A percentile compares a stretch with the other conserved stretches of the same genome.
phyloP scores from a whole-genome alignment of 2,888 invertebrate species.

The Mamestra brassicae region DNA sequence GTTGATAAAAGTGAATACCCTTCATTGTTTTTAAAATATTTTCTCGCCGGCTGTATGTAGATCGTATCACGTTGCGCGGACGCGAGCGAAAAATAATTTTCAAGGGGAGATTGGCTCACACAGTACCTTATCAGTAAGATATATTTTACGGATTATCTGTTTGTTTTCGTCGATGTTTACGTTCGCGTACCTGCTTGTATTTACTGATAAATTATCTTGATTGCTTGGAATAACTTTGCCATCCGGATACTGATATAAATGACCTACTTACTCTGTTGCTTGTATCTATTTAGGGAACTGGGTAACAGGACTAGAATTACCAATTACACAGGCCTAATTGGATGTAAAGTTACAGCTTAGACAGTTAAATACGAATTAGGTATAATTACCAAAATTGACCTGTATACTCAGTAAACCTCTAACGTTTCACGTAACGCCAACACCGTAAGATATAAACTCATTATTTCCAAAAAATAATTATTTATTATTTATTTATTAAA shows the following conservation, averaged over 20 bases:
- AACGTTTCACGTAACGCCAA: background rate
- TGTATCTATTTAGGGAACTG: conserved; percentile 22
- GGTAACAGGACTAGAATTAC: conserved; percentile 26
- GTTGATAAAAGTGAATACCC: conserved; percentile 88
- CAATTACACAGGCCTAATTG: conserved; percentile 32
- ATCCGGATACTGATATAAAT: conserved; percentile 15
- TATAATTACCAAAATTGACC: conserved; percentile 12
- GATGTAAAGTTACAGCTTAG: conserved; percentile 7
- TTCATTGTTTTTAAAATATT: conserved; percentile 88
- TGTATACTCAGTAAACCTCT: background rate
- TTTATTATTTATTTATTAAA: too few relatives aligned
- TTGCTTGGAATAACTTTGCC: conserved; percentile 23
- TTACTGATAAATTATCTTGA: conserved; percentile 21
- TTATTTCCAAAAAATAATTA: too few relatives aligned
- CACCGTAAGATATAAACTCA: background rate
- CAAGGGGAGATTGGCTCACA: conserved; percentile 78
- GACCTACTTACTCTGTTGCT: conserved; percentile 9
- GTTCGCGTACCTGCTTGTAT: conserved; percentile 46
- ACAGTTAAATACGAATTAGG: conserved; percentile 15
- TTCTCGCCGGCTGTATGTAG: conserved; percentile 82
- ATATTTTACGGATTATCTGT: conserved; percentile 69
- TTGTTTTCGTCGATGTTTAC: conserved; percentile 70
- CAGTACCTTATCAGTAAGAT: conserved; percentile 77
- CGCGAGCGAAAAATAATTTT: conserved; percentile 78
- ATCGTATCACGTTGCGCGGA: conserved; percentile 78